phyloP scores from a whole-genome alignment of 2,797 vertebrate species.

The Emys orbicularis region DNA sequence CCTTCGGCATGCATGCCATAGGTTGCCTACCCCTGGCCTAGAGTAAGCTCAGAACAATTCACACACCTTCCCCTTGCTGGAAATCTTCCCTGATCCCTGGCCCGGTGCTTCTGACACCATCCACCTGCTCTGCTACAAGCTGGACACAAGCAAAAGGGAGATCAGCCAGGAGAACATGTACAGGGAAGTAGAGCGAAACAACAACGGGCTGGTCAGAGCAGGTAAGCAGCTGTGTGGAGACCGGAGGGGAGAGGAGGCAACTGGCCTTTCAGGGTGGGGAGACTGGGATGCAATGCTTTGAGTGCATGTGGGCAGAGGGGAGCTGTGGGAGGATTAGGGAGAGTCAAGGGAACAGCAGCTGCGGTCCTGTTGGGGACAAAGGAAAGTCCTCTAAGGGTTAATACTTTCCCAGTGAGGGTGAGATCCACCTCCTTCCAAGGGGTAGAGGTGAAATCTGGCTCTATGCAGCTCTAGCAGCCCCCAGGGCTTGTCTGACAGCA shows the following conservation, averaged over 20 bases:
- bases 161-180: background rate
- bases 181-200: background rate
- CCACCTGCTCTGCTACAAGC: background rate
- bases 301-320: background rate
- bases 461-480: rapidly evolving
- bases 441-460: conserved; percentile 22
- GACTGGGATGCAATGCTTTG: background rate
- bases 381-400: background rate
- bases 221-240: background rate
- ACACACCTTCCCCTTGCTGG: background rate
- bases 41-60: background rate
- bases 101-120: background rate
- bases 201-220: background rate
- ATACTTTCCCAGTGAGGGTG: background rate
- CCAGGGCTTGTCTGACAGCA: background rate
- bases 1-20: no score
- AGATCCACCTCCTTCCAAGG: background rate
- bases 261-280: background rate
- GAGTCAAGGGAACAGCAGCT: conserved; percentile 10
- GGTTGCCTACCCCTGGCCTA: background rate
- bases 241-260: background rate
- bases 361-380: background rate
- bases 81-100: background rate
- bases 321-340: background rate
- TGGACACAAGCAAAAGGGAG: background rate